Base-by-base conservation (phyloP, 2,797 vertebrate genomes). In the Neosilurus mollespiculum region DNA sequence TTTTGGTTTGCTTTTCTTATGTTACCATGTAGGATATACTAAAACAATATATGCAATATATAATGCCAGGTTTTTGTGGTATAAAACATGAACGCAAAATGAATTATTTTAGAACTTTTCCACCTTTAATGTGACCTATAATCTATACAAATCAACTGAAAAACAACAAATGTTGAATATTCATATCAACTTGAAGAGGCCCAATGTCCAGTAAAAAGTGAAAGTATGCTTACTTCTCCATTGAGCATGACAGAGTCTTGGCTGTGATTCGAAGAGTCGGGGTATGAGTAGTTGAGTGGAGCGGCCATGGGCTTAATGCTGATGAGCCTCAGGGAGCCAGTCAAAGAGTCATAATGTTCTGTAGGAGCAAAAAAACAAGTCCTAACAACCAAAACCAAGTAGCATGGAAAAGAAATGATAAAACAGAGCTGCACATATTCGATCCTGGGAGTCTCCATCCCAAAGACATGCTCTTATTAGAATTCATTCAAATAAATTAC, bases 271-370 rank as follows among this genome's bases (percentile, higher is more conserved):
- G 96, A 96, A 0, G 95, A 91, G 37, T 94, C 91, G 0, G 96
- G 95, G 10, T 97, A 97, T 15, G 94, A 95, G 90, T 93, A 95
- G 83, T 92, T 94, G 70, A 96, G 92, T 7, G 97, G 96, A 1
- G 97, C 94, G 0, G 95, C 92, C 89, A 96, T 94, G 0, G 97
- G 96, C 85, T 98, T 99, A 83, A 99, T 96, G 22, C 97, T 95
- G n/a, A 99, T 96, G 87, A 99, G 96, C 85, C 97, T 96, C 84
- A 99, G 95, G 0, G 98, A 99, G 76, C 98, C 96, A 0, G 97
- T 96, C 22, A 97, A 96, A 0, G 97, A 96, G 84, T 98, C 97
- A 0, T 97, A 99, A 4, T 96, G 96, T 84, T 99, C 98, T 1
- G 92, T 72, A 92, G 30, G 79, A 80, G 83, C 43, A 70, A 70